These are phyloP conservation scores for Esox lucius DNA, from an alignment of 2,797 vertebrate species.

Conservation along the genomic window DNA sequence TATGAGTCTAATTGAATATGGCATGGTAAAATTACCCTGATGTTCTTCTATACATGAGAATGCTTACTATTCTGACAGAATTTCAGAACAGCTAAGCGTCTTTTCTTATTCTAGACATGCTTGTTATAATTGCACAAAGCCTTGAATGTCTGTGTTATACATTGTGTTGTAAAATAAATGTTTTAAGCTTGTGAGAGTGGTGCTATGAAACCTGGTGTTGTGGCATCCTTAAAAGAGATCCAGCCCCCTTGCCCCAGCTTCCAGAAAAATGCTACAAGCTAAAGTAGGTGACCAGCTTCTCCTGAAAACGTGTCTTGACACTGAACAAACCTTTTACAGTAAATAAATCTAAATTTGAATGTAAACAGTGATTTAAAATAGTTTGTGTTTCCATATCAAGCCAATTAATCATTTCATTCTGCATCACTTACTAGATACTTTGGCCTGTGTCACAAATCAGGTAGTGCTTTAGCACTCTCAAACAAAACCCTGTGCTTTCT, in stretches of 20 bases:
- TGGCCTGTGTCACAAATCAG: constrained; percentile 8
- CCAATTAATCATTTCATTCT: background rate
- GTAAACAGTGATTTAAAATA: background rate
- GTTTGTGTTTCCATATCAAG: background rate
- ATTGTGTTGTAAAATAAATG: constrained; percentile 9
- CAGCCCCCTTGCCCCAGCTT: constrained; percentile 49
- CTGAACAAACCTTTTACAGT: constrained; percentile 46
- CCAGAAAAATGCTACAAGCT: constrained; percentile 58
- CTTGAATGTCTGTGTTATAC: constrained; percentile 6
- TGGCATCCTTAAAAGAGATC: constrained; percentile 51
- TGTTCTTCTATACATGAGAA: background rate
- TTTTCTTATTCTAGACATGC: background rate
- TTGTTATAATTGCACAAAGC: constrained; percentile 7
- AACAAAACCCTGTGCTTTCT: no score
- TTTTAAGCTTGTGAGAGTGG: constrained; percentile 30
- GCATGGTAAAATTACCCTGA: background rate
- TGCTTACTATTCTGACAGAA: background rate
- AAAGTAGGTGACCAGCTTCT: constrained; percentile 46
- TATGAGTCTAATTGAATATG: no score
- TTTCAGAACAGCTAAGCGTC: background rate
- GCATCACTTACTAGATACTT: constrained; percentile 3
- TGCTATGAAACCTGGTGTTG: constrained; percentile 49
- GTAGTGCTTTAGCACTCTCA: background rate
- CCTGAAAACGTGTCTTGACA: constrained; percentile 43
- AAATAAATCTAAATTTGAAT: constrained; percentile 12